Evolutionary conservation across 2,888 invertebrate species (phyloP).

Genomic region (Drosophila anomelani): DNA sequence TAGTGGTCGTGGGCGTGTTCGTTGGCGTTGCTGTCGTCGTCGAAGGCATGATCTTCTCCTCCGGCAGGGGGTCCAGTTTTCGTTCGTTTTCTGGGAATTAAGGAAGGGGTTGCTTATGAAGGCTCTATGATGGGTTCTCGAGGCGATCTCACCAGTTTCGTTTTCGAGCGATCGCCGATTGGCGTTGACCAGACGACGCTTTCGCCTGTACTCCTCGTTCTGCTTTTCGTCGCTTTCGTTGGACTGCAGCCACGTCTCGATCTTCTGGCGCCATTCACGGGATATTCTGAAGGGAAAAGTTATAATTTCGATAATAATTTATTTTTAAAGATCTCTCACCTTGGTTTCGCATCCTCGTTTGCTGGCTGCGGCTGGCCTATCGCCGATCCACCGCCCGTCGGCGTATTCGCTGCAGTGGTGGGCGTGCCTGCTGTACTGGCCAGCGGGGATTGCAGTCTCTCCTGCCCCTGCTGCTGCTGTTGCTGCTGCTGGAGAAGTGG

Average conservation of each 20-base stretch:
- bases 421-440: constrained; percentile 64
- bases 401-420: constrained; percentile 56
- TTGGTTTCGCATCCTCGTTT: constrained; percentile 86
- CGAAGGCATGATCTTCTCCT: constrained; percentile 86
- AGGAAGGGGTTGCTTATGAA: neutral
- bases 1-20: constrained; percentile 55
- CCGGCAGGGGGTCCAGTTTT: constrained; percentile 90
- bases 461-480: constrained; percentile 78
- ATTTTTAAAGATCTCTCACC: constrained; percentile 83
- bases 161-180: constrained; percentile 91
- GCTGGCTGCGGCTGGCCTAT: constrained; percentile 46
- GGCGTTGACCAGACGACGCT: constrained; percentile 89
- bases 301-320: neutral
- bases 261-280: constrained; percentile 95
- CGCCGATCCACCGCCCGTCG: constrained; percentile 54
- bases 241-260: constrained; percentile 95
- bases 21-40: constrained; percentile 60
- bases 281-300: constrained; percentile 78
- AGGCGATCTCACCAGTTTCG: constrained; percentile 89
- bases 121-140: too few species aligned
- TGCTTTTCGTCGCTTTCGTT: constrained; percentile 92
- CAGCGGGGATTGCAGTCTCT: constrained; percentile 85
- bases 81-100: constrained; percentile 90
- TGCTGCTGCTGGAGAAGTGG: constrained; percentile 83
- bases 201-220: constrained; percentile 89